Evolutionary conservation across 2,113 vertebrate species (phyloP).

Genomic region (Lampris incognitus): DNA sequence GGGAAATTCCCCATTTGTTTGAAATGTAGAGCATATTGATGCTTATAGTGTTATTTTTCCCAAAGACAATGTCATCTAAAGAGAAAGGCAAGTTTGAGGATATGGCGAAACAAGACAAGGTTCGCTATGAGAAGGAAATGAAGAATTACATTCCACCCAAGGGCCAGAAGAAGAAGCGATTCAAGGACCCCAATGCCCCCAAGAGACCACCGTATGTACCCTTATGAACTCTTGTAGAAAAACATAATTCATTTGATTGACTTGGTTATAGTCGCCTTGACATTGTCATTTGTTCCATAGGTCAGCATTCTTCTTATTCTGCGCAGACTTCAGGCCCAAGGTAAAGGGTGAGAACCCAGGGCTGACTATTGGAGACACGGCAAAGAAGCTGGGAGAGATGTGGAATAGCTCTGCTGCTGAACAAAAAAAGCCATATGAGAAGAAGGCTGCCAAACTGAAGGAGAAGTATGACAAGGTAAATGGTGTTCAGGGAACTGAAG

Average conservation of each 20-base stretch:
- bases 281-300: constrained; percentile 67
- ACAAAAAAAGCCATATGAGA: constrained; percentile 95
- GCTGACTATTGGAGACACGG: constrained; percentile 91
- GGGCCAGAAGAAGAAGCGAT: constrained; percentile 93
- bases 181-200: constrained; percentile 97
- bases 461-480: constrained; percentile 98
- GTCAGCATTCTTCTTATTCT: constrained; percentile 98
- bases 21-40: neutral
- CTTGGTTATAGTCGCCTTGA: neutral
- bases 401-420: constrained; percentile 93
- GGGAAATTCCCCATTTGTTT: neutral
- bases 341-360: constrained; percentile 93
- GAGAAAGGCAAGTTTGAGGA: constrained; percentile 98
- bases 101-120: constrained; percentile 94
- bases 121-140: constrained; percentile 97
- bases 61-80: constrained; percentile 94
- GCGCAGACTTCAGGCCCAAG: constrained; percentile 94
- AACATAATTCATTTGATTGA: neutral
- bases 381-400: constrained; percentile 96
- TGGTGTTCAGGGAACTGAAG: neutral
- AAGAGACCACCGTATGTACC: constrained; percentile 96
- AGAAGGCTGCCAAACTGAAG: constrained; percentile 96
- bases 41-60: constrained; percentile 2
- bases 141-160: constrained; percentile 93
- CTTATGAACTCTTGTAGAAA: neutral